Percentiles rank a stretch among this genome's conserved stretches.
phyloP scores from a whole-genome alignment of 2,797 vertebrate genomes.

The Lagodon rhomboides region DNA sequence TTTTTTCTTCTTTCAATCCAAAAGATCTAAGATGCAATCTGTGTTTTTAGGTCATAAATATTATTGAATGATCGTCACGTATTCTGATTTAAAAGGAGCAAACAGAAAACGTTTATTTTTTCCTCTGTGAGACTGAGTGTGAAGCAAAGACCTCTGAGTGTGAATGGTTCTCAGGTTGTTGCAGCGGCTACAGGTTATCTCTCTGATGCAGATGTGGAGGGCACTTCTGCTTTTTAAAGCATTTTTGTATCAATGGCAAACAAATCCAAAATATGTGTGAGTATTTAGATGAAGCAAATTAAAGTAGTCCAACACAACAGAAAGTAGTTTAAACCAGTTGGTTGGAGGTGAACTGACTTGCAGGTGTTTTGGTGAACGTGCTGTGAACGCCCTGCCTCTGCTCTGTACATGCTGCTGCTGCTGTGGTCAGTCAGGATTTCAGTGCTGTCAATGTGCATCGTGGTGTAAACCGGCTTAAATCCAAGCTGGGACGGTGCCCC shows the following conservation, averaged over 20 bases:
- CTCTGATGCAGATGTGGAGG: constrained; percentile 8
- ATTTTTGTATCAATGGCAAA: background rate
- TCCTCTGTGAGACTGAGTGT: background rate
- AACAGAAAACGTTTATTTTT: background rate
- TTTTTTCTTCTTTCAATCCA: constrained; percentile 18
- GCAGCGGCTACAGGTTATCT: constrained; percentile 44
- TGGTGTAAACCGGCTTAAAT: constrained; percentile 47
- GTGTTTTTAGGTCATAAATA: background rate
- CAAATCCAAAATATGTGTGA: background rate
- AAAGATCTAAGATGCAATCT: constrained; percentile 32
- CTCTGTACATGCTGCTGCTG: constrained; percentile 27
- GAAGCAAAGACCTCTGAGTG: constrained; percentile 14
- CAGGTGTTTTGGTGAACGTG: constrained; percentile 32
- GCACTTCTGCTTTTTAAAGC: background rate
- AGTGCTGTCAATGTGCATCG: constrained; percentile 8
- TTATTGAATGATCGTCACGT: background rate
- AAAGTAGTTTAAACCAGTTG: constrained; percentile 21
- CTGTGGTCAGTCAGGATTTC: constrained; percentile 49
- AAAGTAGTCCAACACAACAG: background rate
- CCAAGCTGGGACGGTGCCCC: constrained; percentile 24
- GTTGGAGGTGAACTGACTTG: constrained; percentile 12
- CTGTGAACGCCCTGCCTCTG: constrained; percentile 31
- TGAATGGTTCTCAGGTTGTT: constrained; percentile 25
- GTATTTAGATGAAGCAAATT: background rate
- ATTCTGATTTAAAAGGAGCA: background rate